Base-by-base conservation (phyloP, 2,888 invertebrate genomes). In the Drosophila conformis region DNA sequence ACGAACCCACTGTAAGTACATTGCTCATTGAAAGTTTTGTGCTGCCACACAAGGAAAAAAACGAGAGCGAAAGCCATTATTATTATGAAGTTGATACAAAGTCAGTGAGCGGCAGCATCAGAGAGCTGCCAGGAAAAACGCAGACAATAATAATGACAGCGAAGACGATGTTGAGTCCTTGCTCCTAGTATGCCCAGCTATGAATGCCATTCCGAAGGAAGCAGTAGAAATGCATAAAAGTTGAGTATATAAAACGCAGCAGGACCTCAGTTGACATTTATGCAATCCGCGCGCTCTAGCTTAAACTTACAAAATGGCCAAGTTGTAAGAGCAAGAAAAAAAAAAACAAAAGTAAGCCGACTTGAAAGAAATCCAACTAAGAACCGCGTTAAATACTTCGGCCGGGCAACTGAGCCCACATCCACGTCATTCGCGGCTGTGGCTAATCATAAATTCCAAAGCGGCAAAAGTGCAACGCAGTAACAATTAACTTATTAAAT, bases 401-500 rank as follows among this genome's bases (percentile, higher is more conserved):
- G 38, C 36, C 52, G 61, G 59, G 25, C 54, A 48, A 40, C 65
- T 56, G 71, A 66, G 60, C 52, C 63, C 59, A 54, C 61, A 60
- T 76, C 77, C 69, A 63, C 64, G 54, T 62, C 74, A 69, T 73
- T 69, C 63, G 56, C 48, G 73, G 73, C 53, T 68, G 68, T 58
- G 65, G 69, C 84, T 84, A 83, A 87, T 89, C 84, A 84, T 87
- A 89, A 87, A 83, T 87, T 87, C 76, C 73, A 84, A 87, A 83
- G 79, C 83, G 59, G 76, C 77, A 78, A 83, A 83, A 87, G 87
- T 82, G 83, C 88, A 89, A 79, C 76, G 82, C 80, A 80, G 80
- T 80, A 85, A 89, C 90, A 91, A 91, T 91, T 90, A 91, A 90
- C 85, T 91, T 91, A 91, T 91, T 91, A 91, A 90, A 84, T 81